These are phyloP conservation scores for Oncorhynchus gorbuscha DNA, from an alignment of 2,113 vertebrate genomes.

Conservation along the genomic window DNA sequence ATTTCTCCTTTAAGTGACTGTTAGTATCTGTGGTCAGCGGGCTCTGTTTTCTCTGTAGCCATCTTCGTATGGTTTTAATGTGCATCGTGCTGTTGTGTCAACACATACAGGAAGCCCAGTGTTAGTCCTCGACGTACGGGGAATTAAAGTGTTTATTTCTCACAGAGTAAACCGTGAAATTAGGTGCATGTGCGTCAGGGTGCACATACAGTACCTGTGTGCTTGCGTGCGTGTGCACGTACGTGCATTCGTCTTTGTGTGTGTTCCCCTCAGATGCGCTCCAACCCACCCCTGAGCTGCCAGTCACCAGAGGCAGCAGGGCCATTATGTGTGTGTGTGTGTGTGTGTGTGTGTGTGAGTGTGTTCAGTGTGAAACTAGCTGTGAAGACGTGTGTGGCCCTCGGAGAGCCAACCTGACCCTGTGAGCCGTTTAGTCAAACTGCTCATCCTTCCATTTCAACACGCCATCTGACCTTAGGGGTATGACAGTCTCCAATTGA, in stretches of 20 bases:
- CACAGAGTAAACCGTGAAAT: constrained; percentile 3
- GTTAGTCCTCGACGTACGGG: neutral
- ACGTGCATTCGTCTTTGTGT: neutral
- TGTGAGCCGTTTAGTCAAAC: neutral
- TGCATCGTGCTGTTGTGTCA: constrained; percentile 24
- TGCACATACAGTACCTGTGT: constrained; percentile 2
- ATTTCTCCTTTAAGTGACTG: too few species aligned
- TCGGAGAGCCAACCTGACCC: constrained; percentile 11
- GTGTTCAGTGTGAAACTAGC: constrained; percentile 29
- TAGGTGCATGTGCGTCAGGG: neutral
- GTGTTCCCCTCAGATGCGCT: neutral
- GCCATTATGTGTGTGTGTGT: constrained; percentile 14
- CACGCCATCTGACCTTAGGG: constrained; percentile 17
- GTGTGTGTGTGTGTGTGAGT: neutral
- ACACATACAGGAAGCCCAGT: constrained; percentile 34
- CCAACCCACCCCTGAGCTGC: neutral
- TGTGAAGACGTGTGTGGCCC: constrained; percentile 28
- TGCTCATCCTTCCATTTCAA: constrained; percentile 10
- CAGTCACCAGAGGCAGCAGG: constrained; percentile 12
- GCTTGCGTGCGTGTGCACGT: neutral
- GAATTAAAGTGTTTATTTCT: constrained; percentile 26
- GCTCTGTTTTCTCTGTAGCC: constrained; percentile 33
- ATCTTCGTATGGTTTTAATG: constrained; percentile 27
- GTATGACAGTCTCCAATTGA: constrained; percentile 23
- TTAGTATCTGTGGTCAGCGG: neutral